phyloP scores from a whole-genome alignment of 2,888 invertebrate species.

The Lottia gigantea region DNA sequence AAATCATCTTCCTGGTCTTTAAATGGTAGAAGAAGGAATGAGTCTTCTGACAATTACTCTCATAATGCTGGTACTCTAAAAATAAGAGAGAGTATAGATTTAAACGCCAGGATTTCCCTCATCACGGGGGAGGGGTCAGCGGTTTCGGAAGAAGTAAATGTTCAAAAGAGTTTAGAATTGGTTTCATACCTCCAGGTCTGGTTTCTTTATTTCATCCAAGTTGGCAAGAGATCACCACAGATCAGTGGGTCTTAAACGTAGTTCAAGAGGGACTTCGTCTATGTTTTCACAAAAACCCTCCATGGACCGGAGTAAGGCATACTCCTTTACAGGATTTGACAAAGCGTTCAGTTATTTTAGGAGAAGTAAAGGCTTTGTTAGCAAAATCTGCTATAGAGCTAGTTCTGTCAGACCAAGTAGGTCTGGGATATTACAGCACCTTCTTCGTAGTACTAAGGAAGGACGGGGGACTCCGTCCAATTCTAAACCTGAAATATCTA shows the following conservation, averaged over 20 bases:
- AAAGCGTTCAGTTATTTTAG: slow-evolving; percentile 5
- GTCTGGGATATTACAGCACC: slow-evolving; percentile 15
- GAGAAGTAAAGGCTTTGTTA: slow-evolving; percentile 14
- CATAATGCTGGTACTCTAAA: too few species aligned
- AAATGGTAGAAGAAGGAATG: too few species aligned
- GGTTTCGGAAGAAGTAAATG: slow-evolving; percentile 2
- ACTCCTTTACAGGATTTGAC: slow-evolving; percentile 10
- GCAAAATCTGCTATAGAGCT: slow-evolving; percentile 12
- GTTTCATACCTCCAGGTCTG: slow-evolving; percentile 6
- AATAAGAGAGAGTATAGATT: not conserved
- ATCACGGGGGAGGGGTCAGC: not conserved
- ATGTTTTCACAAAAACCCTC: slow-evolving; percentile 5
- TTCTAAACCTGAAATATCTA: slow-evolving; percentile 15
- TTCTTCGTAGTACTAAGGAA: slow-evolving; percentile 20
- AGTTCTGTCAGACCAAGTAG: slow-evolving; percentile 3
- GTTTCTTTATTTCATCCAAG: slow-evolving; percentile 5
- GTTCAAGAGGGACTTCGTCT: slow-evolving; percentile 16
- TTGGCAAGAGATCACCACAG: slow-evolving; percentile 17
- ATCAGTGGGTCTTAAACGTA: slow-evolving; percentile 18
- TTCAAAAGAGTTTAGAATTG: not conserved
- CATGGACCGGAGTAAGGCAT: not conserved
- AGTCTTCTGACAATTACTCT: too few species aligned
- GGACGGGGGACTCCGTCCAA: slow-evolving; percentile 11
- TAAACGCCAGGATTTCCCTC: not conserved
- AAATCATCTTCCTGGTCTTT: too few species aligned